Evolutionary conservation across 2,113 vertebrate genomes (phyloP).

Genomic region (Columba janthina): DNA sequence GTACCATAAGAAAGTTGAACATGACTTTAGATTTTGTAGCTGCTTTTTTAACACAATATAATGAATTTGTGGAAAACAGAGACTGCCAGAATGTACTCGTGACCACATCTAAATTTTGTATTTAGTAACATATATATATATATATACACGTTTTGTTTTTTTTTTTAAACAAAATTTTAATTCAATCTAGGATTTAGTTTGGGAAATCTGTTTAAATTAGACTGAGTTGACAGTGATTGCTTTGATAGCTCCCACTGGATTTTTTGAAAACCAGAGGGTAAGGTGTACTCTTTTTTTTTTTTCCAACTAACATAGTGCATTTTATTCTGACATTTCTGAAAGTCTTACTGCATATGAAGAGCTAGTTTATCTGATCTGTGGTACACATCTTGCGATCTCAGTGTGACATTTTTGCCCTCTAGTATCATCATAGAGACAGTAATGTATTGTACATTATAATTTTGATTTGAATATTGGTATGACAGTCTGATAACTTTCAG

Average conservation of each 20-base stretch:
- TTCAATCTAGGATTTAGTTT: background rate
- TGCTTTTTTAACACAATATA: background rate
- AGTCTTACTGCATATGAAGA: background rate
- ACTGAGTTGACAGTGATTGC: background rate
- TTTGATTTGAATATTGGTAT: conserved; percentile 12
- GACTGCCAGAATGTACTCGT: background rate
- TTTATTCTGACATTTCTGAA: background rate
- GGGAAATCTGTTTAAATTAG: background rate
- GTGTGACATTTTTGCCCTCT: background rate
- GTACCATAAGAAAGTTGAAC: background rate
- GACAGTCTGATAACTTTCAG: background rate
- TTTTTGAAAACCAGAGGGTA: background rate
- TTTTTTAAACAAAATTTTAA: background rate
- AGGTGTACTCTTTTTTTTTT: background rate
- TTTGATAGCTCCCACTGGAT: background rate
- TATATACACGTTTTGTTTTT: no score
- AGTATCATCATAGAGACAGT: background rate
- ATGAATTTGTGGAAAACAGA: background rate
- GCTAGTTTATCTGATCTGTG: background rate
- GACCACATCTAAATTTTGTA: background rate
- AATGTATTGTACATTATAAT: background rate
- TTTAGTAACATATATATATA: background rate
- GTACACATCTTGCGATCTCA: background rate
- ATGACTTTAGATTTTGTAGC: background rate
- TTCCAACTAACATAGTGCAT: background rate